Base-by-base conservation (phyloP, 2,113 vertebrate genomes). In the Fulmarus glacialis region DNA sequence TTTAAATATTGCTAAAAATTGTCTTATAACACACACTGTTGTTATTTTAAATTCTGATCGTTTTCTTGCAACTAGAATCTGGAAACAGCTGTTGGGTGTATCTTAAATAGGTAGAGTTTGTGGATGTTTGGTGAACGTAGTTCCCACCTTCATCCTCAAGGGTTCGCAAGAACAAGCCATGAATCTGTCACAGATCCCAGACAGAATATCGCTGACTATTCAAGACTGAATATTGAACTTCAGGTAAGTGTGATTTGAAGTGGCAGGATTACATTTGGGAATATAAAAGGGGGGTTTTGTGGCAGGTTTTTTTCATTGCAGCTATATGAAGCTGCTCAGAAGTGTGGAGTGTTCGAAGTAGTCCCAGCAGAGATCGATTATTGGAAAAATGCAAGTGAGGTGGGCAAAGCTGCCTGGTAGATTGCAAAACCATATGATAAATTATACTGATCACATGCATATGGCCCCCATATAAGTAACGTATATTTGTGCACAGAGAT, bases 391-490 rank as follows among this genome's bases (percentile, higher is more conserved):
- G 89, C 83, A 82, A 95, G 95, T 62, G 73, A 91, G 91, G 95
- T 97, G 93, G 93, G 87, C 83, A 96, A 87, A 93, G 66, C 86
- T 87, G 93, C 89, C 81, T 85, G 62, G 95, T 53, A 87, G 91
- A 97, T 97, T 97, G 87, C 94, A 97, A 97, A 97, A 97, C 93
- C 95, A 96, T 96, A 95, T 85, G 92, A 96, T 96, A 97, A 97
- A 95, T 97, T 97, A 64, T 30, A 87, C 70, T 95, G 96, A 95
- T 95, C 91, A 42, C 89, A 82, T 97, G 87, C 91, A 96, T 87
- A 89, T 96, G 94, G 93, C 77, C 62, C 40, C 53, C 77, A 66
- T 92, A 95, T 95, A 96, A 94, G 52, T 95, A 85, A 84, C 60
- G 13, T 97, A 87, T 91, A 92, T 97, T 96, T 89, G 87, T 91